Base-by-base conservation (phyloP, 2,797 vertebrate species). In the Sebastolobus altivelis region DNA sequence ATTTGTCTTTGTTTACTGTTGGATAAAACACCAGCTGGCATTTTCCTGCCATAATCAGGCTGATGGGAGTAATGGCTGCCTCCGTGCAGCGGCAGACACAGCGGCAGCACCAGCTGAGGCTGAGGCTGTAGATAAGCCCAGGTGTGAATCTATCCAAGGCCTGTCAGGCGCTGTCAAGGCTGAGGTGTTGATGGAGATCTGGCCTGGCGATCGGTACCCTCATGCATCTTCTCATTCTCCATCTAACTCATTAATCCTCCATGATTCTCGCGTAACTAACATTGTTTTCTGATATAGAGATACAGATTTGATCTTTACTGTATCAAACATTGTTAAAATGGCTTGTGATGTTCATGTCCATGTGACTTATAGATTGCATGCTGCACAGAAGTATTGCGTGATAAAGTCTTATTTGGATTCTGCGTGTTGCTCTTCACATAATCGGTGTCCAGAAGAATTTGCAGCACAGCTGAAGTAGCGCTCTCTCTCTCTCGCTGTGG, bases 131-230 rank as follows among this genome's bases (percentile, higher is more conserved):
- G 90, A 93, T 89, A 90, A 93, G 88, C 75, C 90, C 92, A 93
- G 93, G 86, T 95, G 93, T 90, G 89, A 91, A 81, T 91, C 86
- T 72, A 88, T 87, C 83, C 81, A 59, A 87, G 81, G 79, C 85
- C 79, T 78, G 81, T 88, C 88, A 79, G 79, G 82, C 61, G 52
- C 89, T 85, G 69, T 93, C 90, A 83, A 80, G 76, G 70, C 88
- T 73, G 90, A 93, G 86, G 93, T 95, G 94, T 94, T 95, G 95
- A 96, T 95, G 89, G 94, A 95, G 93, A 81, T 89, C 79, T 86
- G 77, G 81, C 33, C 87, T 69, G 83, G 85, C 72, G 82, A 77
- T 40, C 62, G 27, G 83, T 77, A 71, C 83, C 84, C 83, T 81
- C 73, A 83, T 81, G 65, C 35, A 10, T 46, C 37, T 40, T 72